Conservation (phyloP, 2,113 vertebrate species). For the Nymphicus hollandicus region DNA sequence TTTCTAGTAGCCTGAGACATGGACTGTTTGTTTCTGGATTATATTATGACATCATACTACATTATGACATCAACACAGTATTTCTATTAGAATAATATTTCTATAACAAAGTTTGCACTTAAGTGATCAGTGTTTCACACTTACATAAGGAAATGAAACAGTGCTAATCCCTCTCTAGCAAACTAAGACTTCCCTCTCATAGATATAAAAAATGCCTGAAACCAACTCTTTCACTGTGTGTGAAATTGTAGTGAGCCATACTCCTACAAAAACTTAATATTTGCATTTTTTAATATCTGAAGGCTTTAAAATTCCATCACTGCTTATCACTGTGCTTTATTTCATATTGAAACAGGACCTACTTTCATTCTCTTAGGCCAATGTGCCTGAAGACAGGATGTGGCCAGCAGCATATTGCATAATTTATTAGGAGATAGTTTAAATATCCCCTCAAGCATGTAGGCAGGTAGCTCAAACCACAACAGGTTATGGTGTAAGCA, state of each 20-base stretch:
- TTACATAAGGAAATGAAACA: not conserved
- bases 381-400: not conserved
- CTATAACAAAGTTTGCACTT: not conserved
- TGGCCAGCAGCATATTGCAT: not conserved
- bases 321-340: not conserved
- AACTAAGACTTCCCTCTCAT: not conserved
- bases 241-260: not conserved
- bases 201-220: not conserved
- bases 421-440: not conserved
- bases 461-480: not conserved
- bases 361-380: not conserved
- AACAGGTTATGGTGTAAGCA: not conserved
- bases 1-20: not conserved
- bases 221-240: not conserved
- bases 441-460: not conserved
- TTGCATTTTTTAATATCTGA: not conserved
- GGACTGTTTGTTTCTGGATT: not conserved
- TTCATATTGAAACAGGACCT: not conserved
- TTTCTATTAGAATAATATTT: not conserved
- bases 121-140: not conserved
- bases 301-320: not conserved
- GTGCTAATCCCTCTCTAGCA: not conserved
- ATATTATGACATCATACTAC: not conserved
- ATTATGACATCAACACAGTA: not conserved
- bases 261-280: not conserved